phyloP scores from a whole-genome alignment of 2,888 invertebrate genomes.

The Drosophila borealis region DNA sequence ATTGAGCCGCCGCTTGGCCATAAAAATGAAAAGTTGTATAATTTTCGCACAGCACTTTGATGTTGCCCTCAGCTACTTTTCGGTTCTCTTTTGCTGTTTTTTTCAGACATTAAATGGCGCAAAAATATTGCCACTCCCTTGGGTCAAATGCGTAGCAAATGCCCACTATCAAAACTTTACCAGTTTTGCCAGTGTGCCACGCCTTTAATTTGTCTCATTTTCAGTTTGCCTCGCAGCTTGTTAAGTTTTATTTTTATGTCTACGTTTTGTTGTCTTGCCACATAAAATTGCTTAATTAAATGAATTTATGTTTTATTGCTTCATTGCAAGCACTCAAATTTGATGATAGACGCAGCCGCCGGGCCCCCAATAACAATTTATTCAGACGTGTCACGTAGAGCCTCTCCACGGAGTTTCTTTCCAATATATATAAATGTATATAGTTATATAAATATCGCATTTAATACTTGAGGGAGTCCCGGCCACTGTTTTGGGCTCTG shows the following conservation, averaged over 20 bases:
- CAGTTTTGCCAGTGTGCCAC: conserved; percentile 1
- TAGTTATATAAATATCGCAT: conserved; percentile 23
- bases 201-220: background rate
- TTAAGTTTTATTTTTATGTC: conserved; percentile 61
- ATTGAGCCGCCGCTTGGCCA: conserved; percentile 59
- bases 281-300: conserved; percentile 76
- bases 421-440: conserved; percentile 27
- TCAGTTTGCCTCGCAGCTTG: conserved; percentile 25
- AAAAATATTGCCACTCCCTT: conserved; percentile 65
- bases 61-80: conserved; percentile 28
- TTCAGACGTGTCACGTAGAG: conserved; percentile 66
- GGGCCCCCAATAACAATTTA: conserved; percentile 46
- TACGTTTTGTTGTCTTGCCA: conserved; percentile 47
- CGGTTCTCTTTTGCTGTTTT: background rate
- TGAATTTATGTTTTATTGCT: conserved; percentile 73
- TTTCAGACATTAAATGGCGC: conserved; percentile 50
- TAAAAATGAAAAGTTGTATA: conserved; percentile 70
- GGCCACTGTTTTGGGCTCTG: background rate
- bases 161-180: conserved; percentile 62
- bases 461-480: conserved; percentile 10
- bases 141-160: conserved; percentile 69
- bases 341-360: conserved; percentile 27
- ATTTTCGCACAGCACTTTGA: conserved; percentile 66
- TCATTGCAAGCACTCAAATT: conserved; percentile 60
- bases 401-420: conserved; percentile 20